These are phyloP conservation scores for Pseudois nayaur DNA, from an alignment of 2,113 vertebrate species.

Conservation along the genomic window DNA sequence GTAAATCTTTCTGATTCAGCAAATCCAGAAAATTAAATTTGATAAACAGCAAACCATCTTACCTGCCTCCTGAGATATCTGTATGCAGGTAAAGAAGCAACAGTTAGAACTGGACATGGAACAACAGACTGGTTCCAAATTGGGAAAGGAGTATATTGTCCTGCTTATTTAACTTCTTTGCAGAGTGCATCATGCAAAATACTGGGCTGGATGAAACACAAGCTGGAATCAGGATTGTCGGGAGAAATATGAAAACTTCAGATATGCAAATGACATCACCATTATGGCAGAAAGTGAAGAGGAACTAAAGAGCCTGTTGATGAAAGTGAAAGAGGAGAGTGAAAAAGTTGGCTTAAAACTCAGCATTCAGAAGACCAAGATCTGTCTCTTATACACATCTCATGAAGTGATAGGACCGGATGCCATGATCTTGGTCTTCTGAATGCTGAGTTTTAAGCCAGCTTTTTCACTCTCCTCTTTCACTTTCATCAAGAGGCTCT, in stretches of 20 bases:
- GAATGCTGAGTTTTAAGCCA: too few species aligned
- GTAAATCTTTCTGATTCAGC: not conserved
- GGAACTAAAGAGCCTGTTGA: not conserved
- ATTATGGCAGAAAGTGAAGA: not conserved
- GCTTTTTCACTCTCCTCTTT: too few species aligned
- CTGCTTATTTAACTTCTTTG: not conserved
- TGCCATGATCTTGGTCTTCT: too few species aligned
- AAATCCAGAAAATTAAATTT: slow-evolving; percentile 10
- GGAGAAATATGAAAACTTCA: not conserved
- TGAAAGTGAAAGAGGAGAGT: not conserved
- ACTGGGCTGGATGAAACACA: not conserved
- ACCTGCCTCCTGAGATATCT: not conserved
- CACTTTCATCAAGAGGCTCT: too few species aligned
- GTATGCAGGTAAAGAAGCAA: not conserved
- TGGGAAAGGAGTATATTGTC: not conserved
- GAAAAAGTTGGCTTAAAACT: not conserved
- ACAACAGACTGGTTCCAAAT: not conserved
- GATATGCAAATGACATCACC: not conserved
- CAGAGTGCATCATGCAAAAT: not conserved
- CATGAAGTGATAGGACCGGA: too few species aligned
- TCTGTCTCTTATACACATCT: too few species aligned
- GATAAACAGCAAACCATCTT: not conserved
- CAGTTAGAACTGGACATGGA: not conserved
- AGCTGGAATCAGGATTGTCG: not conserved
- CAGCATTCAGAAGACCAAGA: not conserved